Conservation (phyloP, 2,113 vertebrate species). For the Halichoeres trimaculatus region DNA sequence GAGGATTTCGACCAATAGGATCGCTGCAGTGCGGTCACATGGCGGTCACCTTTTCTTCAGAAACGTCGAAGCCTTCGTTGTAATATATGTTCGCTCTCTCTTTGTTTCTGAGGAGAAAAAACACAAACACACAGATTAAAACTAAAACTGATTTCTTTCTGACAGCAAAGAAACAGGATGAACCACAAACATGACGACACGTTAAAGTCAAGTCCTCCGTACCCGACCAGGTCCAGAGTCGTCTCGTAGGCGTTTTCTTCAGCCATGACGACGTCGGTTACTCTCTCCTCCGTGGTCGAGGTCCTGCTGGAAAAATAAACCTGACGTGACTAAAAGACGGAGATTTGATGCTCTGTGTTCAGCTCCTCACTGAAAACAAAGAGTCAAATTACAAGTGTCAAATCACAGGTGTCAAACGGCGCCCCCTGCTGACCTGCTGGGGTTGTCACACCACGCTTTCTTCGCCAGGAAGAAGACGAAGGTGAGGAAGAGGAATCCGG, state of each 20-base stretch:
- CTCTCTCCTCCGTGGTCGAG: background rate
- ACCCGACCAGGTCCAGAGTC: background rate
- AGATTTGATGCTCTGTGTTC: no score
- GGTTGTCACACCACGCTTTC: conserved; percentile 83
- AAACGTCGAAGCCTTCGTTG: background rate
- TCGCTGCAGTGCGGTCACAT: background rate
- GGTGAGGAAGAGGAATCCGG: conserved; percentile 84
- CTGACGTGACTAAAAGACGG: no score
- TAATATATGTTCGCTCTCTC: background rate
- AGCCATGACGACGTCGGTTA: background rate
- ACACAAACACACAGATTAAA: background rate
- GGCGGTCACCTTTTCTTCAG: background rate
- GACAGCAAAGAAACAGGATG: no score
- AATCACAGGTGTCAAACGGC: no score
- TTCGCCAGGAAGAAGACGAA: conserved; percentile 84
- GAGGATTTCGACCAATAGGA: background rate
- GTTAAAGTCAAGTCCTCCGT: no score
- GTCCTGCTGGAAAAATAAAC: background rate
- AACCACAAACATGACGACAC: no score
- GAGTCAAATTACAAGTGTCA: no score
- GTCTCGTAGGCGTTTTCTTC: conserved; percentile 15
- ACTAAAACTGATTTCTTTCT: no score
- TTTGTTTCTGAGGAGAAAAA: background rate
- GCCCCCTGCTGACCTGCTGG: no score
- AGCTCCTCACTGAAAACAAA: no score